These are phyloP conservation scores for Paracentrotus lividus DNA, from an alignment of 53 echinoderm and acorn worm genomes.

Conservation along the genomic window DNA sequence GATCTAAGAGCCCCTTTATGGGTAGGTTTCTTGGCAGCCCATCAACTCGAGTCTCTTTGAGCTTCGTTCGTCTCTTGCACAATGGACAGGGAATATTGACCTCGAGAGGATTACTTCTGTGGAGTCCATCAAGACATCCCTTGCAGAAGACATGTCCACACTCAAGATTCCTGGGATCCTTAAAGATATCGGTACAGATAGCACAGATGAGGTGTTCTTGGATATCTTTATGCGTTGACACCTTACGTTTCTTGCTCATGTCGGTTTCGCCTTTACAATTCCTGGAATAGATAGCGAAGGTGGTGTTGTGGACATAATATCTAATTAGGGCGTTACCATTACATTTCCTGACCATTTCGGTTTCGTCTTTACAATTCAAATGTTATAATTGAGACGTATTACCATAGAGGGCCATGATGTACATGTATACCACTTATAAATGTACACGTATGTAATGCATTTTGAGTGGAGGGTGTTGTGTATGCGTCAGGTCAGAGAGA, in stretches of 20 bases:
- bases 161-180: not conserved
- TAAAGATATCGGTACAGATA: not conserved
- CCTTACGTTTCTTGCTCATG: not conserved
- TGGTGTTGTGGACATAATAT: too few relatives aligned
- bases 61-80: not conserved
- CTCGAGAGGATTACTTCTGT: not conserved
- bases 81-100: not conserved
- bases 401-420: too few relatives aligned
- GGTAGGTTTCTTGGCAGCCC: not conserved
- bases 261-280: too few relatives aligned
- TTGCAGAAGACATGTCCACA: not conserved
- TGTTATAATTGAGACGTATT: too few relatives aligned
- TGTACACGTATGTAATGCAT: too few relatives aligned
- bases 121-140: not conserved
- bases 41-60: not conserved
- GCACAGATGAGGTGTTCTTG: not conserved
- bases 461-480: too few relatives aligned
- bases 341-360: too few relatives aligned
- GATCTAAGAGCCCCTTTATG: not conserved
- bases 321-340: too few relatives aligned
- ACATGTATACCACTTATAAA: too few relatives aligned
- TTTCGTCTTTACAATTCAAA: too few relatives aligned
- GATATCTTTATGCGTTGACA: not conserved
- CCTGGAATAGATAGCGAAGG: too few relatives aligned
- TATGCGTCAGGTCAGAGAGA: too few relatives aligned